Evolutionary conservation across 1,140 invertebrate species (phyloP), one percentile per base, ranked within the genome.

Genomic region (Lasaia peninsularis): DNA sequence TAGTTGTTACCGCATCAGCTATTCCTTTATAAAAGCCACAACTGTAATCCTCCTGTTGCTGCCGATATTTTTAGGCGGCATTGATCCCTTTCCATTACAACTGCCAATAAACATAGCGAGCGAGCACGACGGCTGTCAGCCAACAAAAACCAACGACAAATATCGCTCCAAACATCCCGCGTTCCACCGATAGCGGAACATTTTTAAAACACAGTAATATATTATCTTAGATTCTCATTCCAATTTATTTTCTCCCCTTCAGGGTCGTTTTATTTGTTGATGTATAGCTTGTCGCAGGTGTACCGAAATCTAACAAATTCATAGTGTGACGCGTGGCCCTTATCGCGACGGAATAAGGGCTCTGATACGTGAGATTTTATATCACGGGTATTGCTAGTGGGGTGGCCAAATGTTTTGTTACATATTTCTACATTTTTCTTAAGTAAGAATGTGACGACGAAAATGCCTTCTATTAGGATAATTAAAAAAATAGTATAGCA

Each of bases 221-320:
- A 44, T n/a, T n/a, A n/a, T 44, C 40, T 44, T 10, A 20, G 40
- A 44, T 44, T 18, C 16, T 44, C 18, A 44, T 44, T 20, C 40
- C 40, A 44, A 44, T 44, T 44, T 44, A 44, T 44, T 18, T 44
- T 44, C 40, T 44, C 40, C 37, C 37, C 18, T 40, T 40, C 37
- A 40, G 37, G 37, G 37, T 16, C 37, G 37, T 40, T 40, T 40
- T 40, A 40, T 40, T 40, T 40, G 37, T 40, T 40, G 37, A 40
- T 40, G 14, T 40, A 40, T 40, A 10, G 37, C 37, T 40, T 40
- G 14, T 40, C 14, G 37, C 37, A 40, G 37, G 37, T 40, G 37
- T 40, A 40, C 16, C 37, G 9, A 40, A 40, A 40, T 40, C 37
- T 40, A 40, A 40, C 37, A 40, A 40, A 40, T 40, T 40, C 16